Conservation (phyloP, 1,140 invertebrate genomes). For the Physella acuta region DNA sequence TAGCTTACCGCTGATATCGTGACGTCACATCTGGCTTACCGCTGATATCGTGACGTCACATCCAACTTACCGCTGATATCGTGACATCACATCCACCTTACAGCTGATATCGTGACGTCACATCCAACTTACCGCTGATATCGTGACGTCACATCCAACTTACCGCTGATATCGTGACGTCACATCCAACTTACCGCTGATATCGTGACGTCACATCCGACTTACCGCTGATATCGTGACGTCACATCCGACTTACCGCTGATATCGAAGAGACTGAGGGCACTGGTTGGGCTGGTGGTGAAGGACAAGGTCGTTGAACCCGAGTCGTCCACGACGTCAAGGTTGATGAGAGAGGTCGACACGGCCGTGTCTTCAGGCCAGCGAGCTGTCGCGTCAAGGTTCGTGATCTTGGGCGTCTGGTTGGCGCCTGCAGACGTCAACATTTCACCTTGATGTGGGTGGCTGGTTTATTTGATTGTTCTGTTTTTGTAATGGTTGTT, state of each 20-base stretch:
- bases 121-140: no score
- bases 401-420: background rate
- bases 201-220: no score
- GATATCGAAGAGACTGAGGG: background rate
- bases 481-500: background rate
- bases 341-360: background rate
- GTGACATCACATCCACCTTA: no score
- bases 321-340: background rate
- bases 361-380: slow-evolving; percentile 3
- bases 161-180: no score
- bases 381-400: background rate
- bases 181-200: no score
- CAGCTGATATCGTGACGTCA: no score
- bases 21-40: no score
- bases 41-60: no score
- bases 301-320: background rate
- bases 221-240: no score
- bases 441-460: background rate
- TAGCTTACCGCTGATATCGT: no score
- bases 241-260: slow-evolving; percentile 7
- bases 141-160: no score
- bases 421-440: slow-evolving; percentile 13
- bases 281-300: background rate
- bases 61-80: no score
- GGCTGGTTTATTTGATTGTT: background rate